Conservation (phyloP, 2,797 vertebrate genomes). For the Leucoraja ocellata region DNA sequence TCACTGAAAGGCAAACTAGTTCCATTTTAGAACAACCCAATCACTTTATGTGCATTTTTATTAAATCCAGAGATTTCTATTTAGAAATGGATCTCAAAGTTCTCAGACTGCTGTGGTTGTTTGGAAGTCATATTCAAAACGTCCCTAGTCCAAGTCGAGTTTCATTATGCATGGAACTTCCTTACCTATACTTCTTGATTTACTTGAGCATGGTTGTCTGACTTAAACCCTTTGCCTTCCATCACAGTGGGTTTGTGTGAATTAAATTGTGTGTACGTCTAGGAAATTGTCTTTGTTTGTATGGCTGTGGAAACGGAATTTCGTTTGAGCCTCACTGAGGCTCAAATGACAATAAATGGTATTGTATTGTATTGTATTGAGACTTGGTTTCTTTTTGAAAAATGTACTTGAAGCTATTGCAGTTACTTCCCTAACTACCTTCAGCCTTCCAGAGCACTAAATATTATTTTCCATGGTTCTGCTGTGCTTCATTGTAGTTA, state of each 20-base stretch:
- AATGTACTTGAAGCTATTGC: not conserved
- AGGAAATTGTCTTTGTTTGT: no score
- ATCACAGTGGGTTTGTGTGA: no score
- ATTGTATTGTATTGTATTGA: no score
- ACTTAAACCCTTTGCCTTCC: not conserved
- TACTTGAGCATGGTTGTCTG: not conserved
- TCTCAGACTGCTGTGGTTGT: not conserved
- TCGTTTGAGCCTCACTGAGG: no score
- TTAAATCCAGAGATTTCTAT: not conserved
- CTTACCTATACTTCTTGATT: not conserved
- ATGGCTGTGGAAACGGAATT: no score
- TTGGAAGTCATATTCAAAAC: not conserved
- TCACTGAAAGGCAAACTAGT: not conserved
- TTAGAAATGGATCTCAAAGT: not conserved
- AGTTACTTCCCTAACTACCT: not conserved
- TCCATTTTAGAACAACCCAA: not conserved
- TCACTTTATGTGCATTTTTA: not conserved
- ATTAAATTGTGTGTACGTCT: no score
- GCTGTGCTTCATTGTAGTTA: no score
- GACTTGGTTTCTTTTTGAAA: not conserved
- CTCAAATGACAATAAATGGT: no score
- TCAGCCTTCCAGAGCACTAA: not conserved
- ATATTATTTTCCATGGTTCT: not conserved
- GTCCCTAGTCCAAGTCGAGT: not conserved
- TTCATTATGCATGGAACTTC: not conserved